Evolutionary conservation across 2,888 invertebrate species (phyloP).

Genomic region (Dioctria rufipes): DNA sequence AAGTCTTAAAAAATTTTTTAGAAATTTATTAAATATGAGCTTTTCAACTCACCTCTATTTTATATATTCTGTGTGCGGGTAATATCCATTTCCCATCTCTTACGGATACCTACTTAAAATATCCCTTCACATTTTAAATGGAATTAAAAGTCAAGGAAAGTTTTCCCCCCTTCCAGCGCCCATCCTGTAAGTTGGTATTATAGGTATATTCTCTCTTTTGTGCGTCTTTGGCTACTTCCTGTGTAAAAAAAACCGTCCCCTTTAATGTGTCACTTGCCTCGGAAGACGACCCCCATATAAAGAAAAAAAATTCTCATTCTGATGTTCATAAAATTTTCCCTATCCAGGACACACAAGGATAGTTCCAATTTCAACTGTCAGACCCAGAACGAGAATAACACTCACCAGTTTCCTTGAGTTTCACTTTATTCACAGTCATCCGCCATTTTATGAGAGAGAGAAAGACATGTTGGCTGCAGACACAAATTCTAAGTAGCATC

Average conservation of each 20-base stretch:
- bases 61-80: no score
- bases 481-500: constrained; percentile 15
- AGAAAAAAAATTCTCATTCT: background rate
- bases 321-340: constrained; percentile 39
- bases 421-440: constrained; percentile 27
- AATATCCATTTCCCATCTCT: background rate
- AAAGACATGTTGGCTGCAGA: constrained; percentile 33
- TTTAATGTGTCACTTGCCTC: constrained; percentile 37
- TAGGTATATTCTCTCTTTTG: no score
- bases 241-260: background rate
- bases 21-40: no score
- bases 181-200: no score
- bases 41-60: no score
- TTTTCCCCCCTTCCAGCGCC: background rate
- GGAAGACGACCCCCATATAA: constrained; percentile 17
- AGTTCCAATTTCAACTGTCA: constrained; percentile 42
- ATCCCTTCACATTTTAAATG: constrained; percentile 12
- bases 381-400: constrained; percentile 38
- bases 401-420: constrained; percentile 33
- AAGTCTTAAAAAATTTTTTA: no score
- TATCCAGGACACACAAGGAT: constrained; percentile 31
- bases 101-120: constrained; percentile 17
- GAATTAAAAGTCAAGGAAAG: constrained; percentile 28
- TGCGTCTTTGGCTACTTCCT: background rate
- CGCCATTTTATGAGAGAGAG: constrained; percentile 35